phyloP scores from a whole-genome alignment of 2,797 vertebrate species.

The Crossoptilon crossoptilon region DNA sequence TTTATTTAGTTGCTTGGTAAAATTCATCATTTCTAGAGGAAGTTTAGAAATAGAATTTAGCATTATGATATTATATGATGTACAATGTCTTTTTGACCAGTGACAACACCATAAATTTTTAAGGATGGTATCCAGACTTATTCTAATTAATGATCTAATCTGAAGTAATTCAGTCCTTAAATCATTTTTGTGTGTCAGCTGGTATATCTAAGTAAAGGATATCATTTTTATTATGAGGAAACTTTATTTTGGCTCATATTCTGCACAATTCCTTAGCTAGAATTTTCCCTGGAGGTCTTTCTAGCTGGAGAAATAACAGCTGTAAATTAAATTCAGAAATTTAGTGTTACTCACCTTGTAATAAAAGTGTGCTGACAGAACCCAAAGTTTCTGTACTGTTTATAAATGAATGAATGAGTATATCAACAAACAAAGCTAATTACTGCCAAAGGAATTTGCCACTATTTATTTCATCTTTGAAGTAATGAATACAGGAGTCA shows the following conservation, averaged over 20 bases:
- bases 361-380: not conserved
- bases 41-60: not conserved
- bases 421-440: not conserved
- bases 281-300: not conserved
- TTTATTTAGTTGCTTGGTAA: not conserved
- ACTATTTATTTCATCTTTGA: not conserved
- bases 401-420: not conserved
- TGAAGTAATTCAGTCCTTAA: not conserved
- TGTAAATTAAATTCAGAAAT: not conserved
- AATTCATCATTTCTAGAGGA: not conserved
- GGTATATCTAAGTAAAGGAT: not conserved
- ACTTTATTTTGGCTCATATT: not conserved
- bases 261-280: not conserved
- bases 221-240: not conserved
- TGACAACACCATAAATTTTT: not conserved
- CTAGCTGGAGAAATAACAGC: not conserved
- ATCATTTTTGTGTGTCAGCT: not conserved
- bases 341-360: not conserved
- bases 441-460: not conserved
- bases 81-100: not conserved
- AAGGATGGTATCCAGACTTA: not conserved
- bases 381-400: not conserved
- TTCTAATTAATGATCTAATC: not conserved
- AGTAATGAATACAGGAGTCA: not conserved
- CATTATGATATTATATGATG: not conserved